Base-by-base conservation (phyloP, 2,113 vertebrate genomes). In the Melanocharis versteri region DNA sequence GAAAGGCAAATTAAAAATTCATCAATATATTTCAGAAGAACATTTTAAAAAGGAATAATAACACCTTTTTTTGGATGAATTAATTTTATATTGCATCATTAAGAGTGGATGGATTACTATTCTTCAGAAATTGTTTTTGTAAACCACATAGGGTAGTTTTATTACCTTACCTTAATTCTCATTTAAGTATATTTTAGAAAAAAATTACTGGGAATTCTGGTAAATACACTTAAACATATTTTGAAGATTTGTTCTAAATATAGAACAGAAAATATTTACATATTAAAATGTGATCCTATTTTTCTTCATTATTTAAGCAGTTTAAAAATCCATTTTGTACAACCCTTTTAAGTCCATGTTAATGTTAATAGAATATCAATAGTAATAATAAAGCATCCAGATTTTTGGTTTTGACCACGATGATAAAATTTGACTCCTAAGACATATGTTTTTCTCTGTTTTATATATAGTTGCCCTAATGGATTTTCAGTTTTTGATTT, bases 91-190 rank as follows among this genome's bases (percentile, higher is more conserved):
- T 45, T 68, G 13, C 15, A 37, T 27, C 3, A 69, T 37, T 45
- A 64, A 27, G 9, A 73, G 8, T 2, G 71, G 15, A 33, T 21
- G 35, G 3, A 60, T 54, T 50, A 42, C 47, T 71, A 22, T 53
- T 71, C 16, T 48, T 87, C 35, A 64, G 24, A 90, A 90, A 53
- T 8, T 48, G 10, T 7, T 57, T 90, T 83, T 53, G 3, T 57
- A 77, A 71, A 51, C 2, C 27, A 31, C 0, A 0, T 11, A 57
- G 2, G 3, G 11, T 42, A 75, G 6, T 70, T 83, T 47, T 65
- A 28, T 70, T 44, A n/a, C 11, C 4, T 13, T 79, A 37, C 2
- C 11, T 11, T 39, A 47, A 12, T 54, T 83, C 15, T 60, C 1
- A 45, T 64, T 69, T 58, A 64, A n/a, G 2, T 37, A 31, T 60